Evolutionary conservation across 2,888 invertebrate species (phyloP), one percentile per base, ranked within the genome.

Genomic region (Heteropelma amictum): DNA sequence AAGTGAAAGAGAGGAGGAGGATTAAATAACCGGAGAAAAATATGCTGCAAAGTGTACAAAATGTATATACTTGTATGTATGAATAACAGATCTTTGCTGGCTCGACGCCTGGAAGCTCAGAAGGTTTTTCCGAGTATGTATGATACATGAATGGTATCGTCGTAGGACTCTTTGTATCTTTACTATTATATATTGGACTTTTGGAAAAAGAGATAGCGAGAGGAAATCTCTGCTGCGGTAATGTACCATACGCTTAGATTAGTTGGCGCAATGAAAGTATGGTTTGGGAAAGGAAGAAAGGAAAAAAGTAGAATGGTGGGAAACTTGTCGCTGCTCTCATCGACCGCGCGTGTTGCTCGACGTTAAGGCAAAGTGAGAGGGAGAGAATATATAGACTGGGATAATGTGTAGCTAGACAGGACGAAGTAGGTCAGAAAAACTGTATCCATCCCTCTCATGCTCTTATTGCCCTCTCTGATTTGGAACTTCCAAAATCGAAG

Each of bases 311-410:
- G 28, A n/a, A 35, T 10, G 47, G 51, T 45, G 75, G 65, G 61
- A 61, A 70, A 75, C 67, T 45, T 67, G 72, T 72, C 72, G 67
- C 61, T 49, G 60, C 40, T 71, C 51, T 61, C 61, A 75, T 75
- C 75, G 75, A 75, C 75, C 75, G 75, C 75, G 71, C 71, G 71
- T 74, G 75, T 71, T 71, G 71, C 54, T 56, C 65, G 75, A 67
- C 75, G 71, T 63, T 53, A 56, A 35, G 63, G 38, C 56, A 23
- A 56, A 58, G 42, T 28, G 19, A 60, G 42, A 28, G 14, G 35
- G 63, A 49, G 49, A 49, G 63, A 26, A 26, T 17, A 17, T 3
- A 40, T 45, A 47, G 64, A 68, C 35, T 19, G 35, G 45, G 56
- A 42, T 40, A 64, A 40, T 64, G 60, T 51, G 64, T 35, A 30